phyloP scores from a whole-genome alignment of 1,140 invertebrate genomes.

The Mycetomoellerius zeteki region DNA sequence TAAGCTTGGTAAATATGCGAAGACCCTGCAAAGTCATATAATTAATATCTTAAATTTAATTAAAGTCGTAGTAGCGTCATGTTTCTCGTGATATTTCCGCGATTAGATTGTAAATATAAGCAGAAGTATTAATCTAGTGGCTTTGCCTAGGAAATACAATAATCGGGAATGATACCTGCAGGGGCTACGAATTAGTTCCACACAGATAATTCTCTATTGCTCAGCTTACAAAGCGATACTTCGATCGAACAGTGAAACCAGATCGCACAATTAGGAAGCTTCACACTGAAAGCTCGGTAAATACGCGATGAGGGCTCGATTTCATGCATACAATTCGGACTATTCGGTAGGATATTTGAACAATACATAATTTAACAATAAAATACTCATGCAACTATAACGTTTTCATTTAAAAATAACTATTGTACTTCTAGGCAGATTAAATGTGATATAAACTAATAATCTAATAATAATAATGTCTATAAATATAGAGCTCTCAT shows the following conservation, averaged over 20 bases:
- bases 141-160: constrained; percentile 66
- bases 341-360: constrained; percentile 25
- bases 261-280: constrained; percentile 54
- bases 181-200: constrained; percentile 75
- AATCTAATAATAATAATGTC: not conserved
- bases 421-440: not conserved
- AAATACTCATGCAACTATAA: not conserved
- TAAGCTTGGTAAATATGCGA: not conserved
- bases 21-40: not conserved
- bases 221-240: constrained; percentile 78
- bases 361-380: not conserved
- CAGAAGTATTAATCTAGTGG: constrained; percentile 70
- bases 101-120: constrained; percentile 48
- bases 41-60: constrained; percentile 24
- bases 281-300: constrained; percentile 28
- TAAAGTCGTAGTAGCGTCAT: not conserved
- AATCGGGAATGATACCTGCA: constrained; percentile 70
- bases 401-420: not conserved
- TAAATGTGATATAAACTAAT: not conserved
- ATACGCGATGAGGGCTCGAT: constrained; percentile 49
- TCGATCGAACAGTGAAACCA: constrained; percentile 51
- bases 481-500: not conserved
- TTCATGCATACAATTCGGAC: constrained; percentile 33
- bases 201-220: constrained; percentile 79
- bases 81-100: not conserved